phyloP scores from a whole-genome alignment of 2,888 invertebrate genomes.

The Podabrus alpinus region DNA sequence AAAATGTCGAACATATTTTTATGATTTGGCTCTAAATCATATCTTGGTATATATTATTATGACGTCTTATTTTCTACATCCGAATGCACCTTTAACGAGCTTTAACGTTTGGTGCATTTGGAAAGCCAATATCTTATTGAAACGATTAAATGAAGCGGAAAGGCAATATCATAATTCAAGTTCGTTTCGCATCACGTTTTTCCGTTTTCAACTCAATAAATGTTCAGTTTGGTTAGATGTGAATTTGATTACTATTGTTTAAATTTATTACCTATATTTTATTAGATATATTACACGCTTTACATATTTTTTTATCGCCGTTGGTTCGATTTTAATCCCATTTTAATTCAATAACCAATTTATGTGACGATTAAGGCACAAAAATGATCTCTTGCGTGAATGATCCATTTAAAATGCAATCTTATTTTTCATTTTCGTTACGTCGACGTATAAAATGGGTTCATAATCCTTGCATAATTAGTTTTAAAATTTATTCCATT shows the following conservation, averaged over 20 bases:
- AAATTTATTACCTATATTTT: conserved; percentile 10
- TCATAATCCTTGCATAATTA: neutral
- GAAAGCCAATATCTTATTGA: conserved; percentile 21
- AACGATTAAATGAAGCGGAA: conserved; percentile 25
- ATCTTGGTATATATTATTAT: neutral
- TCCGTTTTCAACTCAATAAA: conserved; percentile 13
- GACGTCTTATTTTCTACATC: conserved; percentile 1
- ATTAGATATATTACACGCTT: neutral
- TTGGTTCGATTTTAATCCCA: neutral
- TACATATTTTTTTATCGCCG: neutral
- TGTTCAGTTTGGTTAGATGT: conserved; percentile 21
- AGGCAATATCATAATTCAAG: conserved; percentile 28
- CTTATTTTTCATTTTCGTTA: neutral
- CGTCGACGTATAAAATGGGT: neutral
- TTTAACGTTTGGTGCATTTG: conserved; percentile 4
- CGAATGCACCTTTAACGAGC: neutral
- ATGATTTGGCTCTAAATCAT: neutral
- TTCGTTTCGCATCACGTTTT: conserved; percentile 19
- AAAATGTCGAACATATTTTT: neutral
- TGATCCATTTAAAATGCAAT: neutral
- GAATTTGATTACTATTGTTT: conserved; percentile 24
- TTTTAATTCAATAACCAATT: neutral
- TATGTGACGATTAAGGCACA: conserved; percentile 11
- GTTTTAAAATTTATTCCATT: neutral
- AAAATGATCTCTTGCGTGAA: neutral